These are phyloP conservation scores for Aurelia aurita complex sp. Pacific DNA, from an alignment of 30 jellyfish, hydroid and myxozoan species.

Conservation along the genomic window DNA sequence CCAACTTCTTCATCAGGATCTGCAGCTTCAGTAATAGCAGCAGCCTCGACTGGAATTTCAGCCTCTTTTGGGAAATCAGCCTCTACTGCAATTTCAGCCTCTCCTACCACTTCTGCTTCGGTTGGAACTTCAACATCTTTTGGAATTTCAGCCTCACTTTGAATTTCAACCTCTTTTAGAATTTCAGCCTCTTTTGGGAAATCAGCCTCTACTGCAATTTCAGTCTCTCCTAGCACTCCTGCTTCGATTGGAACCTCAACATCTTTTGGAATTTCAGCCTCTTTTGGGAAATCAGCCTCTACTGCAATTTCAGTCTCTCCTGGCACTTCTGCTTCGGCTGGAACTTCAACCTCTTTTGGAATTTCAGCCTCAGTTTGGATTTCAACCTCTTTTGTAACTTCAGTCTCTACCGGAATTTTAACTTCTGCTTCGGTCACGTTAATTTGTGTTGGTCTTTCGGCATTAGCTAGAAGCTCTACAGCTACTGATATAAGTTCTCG, in stretches of 20 bases:
- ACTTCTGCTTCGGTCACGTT: neutral
- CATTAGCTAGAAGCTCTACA: neutral
- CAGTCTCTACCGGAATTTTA: neutral
- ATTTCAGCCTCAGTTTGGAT: neutral
- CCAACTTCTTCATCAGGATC: too few species aligned
- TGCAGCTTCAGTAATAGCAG: too few species aligned
- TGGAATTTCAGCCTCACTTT: neutral
- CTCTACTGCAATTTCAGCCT: neutral
- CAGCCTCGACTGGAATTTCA: too few species aligned
- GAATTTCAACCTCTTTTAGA: neutral
- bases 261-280: neutral
- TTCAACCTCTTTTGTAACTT: neutral
- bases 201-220: neutral
- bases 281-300: neutral
- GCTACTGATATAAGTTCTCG: neutral
- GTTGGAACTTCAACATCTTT: neutral
- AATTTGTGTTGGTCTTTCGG: neutral
- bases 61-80: slow-evolving; percentile 2
- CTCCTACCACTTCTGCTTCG: neutral
- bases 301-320: neutral
- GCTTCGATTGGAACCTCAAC: neutral
- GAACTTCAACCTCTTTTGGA: neutral
- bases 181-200: neutral
- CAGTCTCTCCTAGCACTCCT: neutral
- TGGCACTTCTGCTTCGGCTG: neutral